Conservation (phyloP, 1,140 invertebrate species). For the Acromyrmex echinatior region DNA sequence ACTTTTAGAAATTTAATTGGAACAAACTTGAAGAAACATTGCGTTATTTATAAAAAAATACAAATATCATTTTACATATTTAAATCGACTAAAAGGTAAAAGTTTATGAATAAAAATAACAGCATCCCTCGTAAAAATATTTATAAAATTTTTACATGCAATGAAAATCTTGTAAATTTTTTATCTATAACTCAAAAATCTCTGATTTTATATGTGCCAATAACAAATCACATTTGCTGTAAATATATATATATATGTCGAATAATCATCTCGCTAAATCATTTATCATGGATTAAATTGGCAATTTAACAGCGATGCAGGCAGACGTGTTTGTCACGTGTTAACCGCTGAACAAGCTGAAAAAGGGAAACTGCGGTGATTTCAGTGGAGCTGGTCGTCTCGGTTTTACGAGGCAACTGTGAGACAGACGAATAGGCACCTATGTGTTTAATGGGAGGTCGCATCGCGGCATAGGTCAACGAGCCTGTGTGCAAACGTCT, state of each 20-base stretch:
- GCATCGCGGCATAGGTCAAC: constrained; percentile 59
- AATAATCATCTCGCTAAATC: neutral
- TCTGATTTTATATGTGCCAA: neutral
- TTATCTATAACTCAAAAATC: neutral
- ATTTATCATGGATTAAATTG: constrained; percentile 11
- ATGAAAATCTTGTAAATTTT: neutral
- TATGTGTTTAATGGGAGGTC: constrained; percentile 64
- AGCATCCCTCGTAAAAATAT: neutral
- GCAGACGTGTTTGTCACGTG: constrained; percentile 13
- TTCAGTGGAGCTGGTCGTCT: constrained; percentile 23
- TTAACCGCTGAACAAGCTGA: neutral
- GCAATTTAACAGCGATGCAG: neutral
- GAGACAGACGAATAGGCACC: constrained; percentile 48
- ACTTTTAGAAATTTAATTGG: neutral
- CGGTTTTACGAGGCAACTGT: constrained; percentile 52
- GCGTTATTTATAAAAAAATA: neutral
- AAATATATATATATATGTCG: neutral
- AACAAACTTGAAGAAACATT: neutral
- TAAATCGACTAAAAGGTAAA: neutral
- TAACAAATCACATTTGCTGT: neutral
- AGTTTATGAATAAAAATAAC: neutral
- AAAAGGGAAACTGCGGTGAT: constrained; percentile 22
- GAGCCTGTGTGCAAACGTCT: constrained; percentile 41
- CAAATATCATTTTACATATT: neutral
- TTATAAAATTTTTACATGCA: neutral